These are phyloP conservation scores for Drosophila atripex DNA, from an alignment of 2,888 invertebrate species.

Conservation along the genomic window DNA sequence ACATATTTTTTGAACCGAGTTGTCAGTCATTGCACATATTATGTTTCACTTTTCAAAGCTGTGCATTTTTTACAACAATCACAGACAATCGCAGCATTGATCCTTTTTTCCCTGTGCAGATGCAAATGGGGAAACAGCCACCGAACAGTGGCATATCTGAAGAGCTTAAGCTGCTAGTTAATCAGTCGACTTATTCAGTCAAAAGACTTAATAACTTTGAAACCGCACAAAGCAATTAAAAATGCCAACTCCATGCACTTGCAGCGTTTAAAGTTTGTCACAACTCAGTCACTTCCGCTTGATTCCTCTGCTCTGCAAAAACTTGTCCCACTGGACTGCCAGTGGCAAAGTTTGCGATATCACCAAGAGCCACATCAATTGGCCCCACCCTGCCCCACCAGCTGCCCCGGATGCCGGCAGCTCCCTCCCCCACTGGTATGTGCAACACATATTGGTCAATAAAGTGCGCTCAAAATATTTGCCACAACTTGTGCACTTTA, in stretches of 20 bases:
- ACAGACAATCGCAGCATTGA: not conserved
- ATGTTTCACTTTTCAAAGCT: not conserved
- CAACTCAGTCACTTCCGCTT: constrained; percentile 12
- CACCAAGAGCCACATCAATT: constrained; percentile 34
- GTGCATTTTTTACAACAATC: too few species aligned
- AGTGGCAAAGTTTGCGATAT: constrained; percentile 27
- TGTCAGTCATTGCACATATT: not conserved
- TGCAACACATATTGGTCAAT: constrained; percentile 66
- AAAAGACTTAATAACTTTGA: constrained; percentile 2
- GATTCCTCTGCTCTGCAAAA: constrained; percentile 9
- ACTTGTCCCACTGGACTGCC: constrained; percentile 11
- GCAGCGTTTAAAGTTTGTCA: constrained; percentile 22
- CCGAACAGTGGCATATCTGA: not conserved
- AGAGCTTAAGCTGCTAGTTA: not conserved
- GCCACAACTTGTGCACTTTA: constrained; percentile 58
- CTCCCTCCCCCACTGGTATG: constrained; percentile 15
- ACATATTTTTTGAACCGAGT: not conserved
- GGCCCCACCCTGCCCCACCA: constrained; percentile 7
- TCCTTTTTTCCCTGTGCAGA: not conserved
- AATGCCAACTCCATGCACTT: constrained; percentile 23
- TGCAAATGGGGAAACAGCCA: not conserved
- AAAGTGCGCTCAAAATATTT: constrained; percentile 69
- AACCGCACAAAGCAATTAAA: constrained; percentile 27
- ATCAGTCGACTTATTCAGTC: constrained; percentile 16
- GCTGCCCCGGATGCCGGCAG: not conserved